Conservation (phyloP, 2,797 vertebrate species). For the Acestrorhynchus altus region DNA sequence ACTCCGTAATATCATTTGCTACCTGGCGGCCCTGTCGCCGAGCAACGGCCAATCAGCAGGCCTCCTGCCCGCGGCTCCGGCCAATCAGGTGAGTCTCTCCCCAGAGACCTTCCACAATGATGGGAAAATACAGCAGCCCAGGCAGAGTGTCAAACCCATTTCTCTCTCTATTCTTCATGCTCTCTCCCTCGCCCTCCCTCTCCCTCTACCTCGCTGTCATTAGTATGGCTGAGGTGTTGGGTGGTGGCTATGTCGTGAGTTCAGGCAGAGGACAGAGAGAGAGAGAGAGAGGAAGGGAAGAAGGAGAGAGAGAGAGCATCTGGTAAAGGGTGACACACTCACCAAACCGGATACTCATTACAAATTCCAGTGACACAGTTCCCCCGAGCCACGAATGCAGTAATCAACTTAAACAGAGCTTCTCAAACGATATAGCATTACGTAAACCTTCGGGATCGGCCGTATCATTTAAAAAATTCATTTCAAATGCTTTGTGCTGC, state of each 20-base stretch:
- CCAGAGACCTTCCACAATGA: conserved; percentile 67
- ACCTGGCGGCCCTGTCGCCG: conserved; percentile 65
- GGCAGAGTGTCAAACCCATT: conserved; percentile 51
- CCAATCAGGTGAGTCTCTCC: conserved; percentile 74
- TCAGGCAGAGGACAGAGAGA: conserved; percentile 74
- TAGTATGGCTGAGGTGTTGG: conserved; percentile 64
- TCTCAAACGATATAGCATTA: no score
- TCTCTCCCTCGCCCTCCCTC: conserved; percentile 24
- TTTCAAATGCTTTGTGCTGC: no score
- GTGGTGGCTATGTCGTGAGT: conserved; percentile 61
- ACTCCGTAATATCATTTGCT: conserved; percentile 56
- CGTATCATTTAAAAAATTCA: no score
- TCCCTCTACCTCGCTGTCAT: conserved; percentile 64
- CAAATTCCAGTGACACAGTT: neutral
- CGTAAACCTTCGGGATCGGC: no score
- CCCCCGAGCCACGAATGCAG: conserved; percentile 29
- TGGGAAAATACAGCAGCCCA: conserved; percentile 55
- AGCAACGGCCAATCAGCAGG: conserved; percentile 74
- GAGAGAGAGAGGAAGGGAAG: conserved; percentile 40
- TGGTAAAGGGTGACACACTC: conserved; percentile 29
- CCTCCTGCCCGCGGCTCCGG: conserved; percentile 60
- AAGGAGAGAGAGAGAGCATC: conserved; percentile 14
- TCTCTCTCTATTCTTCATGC: neutral
- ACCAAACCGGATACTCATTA: conserved; percentile 18
- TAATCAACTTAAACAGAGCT: neutral